phyloP scores from a whole-genome alignment of 2,113 vertebrate species.

The Scalopus aquaticus region DNA sequence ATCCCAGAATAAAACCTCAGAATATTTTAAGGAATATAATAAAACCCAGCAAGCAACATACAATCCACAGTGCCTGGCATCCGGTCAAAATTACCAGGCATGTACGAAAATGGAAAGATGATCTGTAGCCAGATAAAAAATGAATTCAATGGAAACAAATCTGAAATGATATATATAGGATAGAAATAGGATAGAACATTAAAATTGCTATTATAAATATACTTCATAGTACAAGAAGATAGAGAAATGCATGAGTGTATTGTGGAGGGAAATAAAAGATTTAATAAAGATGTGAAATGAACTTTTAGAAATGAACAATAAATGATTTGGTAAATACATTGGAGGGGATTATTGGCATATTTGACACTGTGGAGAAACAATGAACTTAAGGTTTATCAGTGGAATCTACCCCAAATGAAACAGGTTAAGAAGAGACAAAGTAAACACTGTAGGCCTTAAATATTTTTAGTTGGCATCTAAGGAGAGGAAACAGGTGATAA shows the following conservation, averaged over 20 bases:
- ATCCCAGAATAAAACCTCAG: not conserved
- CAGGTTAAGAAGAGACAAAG: not conserved
- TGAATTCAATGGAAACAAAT: not conserved
- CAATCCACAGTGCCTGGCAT: not conserved
- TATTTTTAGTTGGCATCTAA: not conserved
- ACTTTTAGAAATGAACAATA: not conserved
- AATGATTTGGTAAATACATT: not conserved
- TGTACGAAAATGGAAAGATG: not conserved
- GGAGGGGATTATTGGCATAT: not conserved
- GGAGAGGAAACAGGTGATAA: not conserved
- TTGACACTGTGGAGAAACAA: not conserved
- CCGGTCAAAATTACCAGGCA: not conserved
- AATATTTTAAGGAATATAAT: slow-evolving; percentile 1
- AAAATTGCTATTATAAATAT: not conserved
- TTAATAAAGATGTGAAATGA: not conserved
- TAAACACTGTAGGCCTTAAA: not conserved
- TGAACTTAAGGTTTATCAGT: not conserved
- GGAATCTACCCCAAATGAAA: not conserved
- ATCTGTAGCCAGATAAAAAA: not conserved
- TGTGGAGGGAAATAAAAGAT: not conserved
- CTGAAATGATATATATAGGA: not conserved
- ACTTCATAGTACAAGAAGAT: not conserved
- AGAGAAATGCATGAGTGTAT: not conserved
- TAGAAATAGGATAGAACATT: not conserved
- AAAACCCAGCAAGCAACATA: slow-evolving; percentile 1